Conservation (phyloP, 1,140 invertebrate species). For the Sipha flava region DNA sequence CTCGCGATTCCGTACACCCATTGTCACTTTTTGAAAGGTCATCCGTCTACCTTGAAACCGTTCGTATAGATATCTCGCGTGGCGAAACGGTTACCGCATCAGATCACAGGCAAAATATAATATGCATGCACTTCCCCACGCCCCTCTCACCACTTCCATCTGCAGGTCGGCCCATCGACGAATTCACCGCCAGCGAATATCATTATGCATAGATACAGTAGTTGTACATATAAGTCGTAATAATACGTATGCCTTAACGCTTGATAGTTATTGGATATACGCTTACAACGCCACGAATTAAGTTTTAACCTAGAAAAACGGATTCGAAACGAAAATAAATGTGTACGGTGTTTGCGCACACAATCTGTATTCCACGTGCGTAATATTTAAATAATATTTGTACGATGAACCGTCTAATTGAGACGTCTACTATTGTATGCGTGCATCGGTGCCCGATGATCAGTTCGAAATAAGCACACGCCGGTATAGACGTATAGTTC, state of each 20-base stretch:
- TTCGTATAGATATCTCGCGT: not conserved
- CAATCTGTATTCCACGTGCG: not conserved
- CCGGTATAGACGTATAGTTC: too few relatives aligned
- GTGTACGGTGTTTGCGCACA: not conserved
- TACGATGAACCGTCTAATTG: not conserved
- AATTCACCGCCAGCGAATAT: not conserved
- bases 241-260: too few relatives aligned
- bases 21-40: conserved; percentile 16
- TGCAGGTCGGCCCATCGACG: too few relatives aligned
- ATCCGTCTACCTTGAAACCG: conserved; percentile 22
- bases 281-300: too few relatives aligned
- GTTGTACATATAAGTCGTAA: too few relatives aligned
- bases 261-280: too few relatives aligned
- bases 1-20: not conserved
- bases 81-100: not conserved
- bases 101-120: not conserved
- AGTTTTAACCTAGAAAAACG: conserved; percentile 1
- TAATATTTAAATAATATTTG: conserved; percentile 1
- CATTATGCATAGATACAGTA: not conserved
- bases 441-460: not conserved
- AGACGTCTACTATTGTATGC: not conserved
- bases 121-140: too few relatives aligned
- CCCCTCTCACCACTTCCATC: too few relatives aligned
- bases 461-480: not conserved
- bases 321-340: not conserved